These are phyloP conservation scores for Dicrurus megarhynchus DNA, from an alignment of 2,113 vertebrate species.

Conservation along the genomic window DNA sequence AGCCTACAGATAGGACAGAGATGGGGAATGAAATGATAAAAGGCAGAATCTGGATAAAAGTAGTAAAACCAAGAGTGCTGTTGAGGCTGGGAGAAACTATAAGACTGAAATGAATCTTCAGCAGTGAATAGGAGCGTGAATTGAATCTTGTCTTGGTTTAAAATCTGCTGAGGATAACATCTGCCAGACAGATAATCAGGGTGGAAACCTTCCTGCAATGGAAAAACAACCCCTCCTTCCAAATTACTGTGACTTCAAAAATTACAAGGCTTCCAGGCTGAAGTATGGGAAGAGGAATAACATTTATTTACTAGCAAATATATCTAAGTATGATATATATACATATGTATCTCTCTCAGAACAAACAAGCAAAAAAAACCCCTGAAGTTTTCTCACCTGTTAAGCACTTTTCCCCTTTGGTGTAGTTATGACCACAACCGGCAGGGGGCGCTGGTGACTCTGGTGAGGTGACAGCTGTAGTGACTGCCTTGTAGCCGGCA, in stretches of 20 bases:
- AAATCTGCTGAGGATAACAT: not conserved
- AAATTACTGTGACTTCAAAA: not conserved
- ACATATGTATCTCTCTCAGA: not conserved
- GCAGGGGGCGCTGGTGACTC: too few species aligned
- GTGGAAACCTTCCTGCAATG: not conserved
- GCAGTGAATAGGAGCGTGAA: not conserved
- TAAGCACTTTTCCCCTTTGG: not conserved
- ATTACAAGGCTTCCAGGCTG: not conserved
- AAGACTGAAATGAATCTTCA: not conserved
- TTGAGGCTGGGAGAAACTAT: not conserved
- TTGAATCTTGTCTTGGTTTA: not conserved
- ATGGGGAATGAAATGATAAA: not conserved
- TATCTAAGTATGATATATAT: not conserved
- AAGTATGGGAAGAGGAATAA: not conserved
- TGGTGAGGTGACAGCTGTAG: too few species aligned
- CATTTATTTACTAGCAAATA: not conserved
- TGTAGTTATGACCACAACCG: fast-evolving
- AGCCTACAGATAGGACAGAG: not conserved
- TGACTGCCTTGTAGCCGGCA: not conserved
- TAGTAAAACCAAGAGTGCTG: not conserved
- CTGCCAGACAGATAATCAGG: not conserved
- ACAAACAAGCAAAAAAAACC: too few species aligned
- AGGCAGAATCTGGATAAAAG: not conserved
- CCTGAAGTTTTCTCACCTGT: fast-evolving
- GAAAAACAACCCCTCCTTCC: not conserved